Conservation (phyloP, 2,113 vertebrate genomes). For the Pluvialis apricaria region DNA sequence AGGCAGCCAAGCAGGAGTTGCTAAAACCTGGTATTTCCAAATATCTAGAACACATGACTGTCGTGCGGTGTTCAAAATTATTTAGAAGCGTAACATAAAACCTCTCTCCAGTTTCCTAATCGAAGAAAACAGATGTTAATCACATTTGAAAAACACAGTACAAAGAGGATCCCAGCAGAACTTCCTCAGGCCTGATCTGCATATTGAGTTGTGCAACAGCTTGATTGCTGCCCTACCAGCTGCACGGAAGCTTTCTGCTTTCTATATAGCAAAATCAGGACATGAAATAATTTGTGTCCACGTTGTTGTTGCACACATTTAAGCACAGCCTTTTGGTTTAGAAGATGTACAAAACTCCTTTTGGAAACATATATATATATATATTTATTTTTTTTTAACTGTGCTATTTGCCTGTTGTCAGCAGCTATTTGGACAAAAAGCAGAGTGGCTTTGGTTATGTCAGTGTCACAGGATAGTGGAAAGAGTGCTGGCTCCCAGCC, state of each 20-base stretch:
- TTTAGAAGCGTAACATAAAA: background rate
- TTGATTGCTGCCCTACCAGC: background rate
- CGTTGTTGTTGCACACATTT: background rate
- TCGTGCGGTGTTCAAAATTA: background rate
- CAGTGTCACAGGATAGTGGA: background rate
- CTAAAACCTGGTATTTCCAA: background rate
- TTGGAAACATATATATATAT: background rate
- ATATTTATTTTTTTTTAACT: background rate
- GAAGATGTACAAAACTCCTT: background rate
- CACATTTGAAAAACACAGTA: conserved; percentile 1
- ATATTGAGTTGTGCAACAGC: background rate
- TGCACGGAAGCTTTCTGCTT: background rate
- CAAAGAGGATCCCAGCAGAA: conserved; percentile 8
- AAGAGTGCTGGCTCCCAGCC: background rate
- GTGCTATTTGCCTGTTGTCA: background rate
- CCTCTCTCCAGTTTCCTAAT: background rate
- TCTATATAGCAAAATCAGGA: background rate
- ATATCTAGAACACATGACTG: background rate
- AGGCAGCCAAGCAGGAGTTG: background rate
- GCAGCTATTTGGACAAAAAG: background rate
- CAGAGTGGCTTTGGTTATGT: background rate
- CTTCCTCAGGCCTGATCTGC: conserved; percentile 45
- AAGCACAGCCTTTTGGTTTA: background rate
- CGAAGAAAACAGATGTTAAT: conserved; percentile 35
- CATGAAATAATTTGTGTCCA: background rate